Base-by-base conservation (phyloP, 2,888 invertebrate species). In the Limnephilus rhombicus region DNA sequence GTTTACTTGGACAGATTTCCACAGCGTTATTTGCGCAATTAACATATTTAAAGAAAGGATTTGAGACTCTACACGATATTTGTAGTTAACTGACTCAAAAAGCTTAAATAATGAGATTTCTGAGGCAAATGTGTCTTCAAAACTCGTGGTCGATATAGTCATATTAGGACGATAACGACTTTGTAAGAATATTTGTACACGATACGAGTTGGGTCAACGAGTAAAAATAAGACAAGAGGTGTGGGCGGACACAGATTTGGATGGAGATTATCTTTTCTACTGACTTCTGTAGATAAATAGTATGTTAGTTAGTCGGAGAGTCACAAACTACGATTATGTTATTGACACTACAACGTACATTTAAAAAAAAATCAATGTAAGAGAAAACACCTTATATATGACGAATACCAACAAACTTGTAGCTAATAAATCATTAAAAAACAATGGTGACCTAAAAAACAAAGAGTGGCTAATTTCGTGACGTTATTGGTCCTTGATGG, bases 11-110 rank as follows among this genome's bases (percentile, higher is more conserved):
- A 29, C 49, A 37, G 49, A 86, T 86, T 86, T 86, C 15, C 11
- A 49, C n/a, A 86, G 37, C 49, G 49, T 45, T 49, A 86, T 49
- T 86, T 49, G 45, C 86, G 37, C 83, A 82, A n/a, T 68, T 11
- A 9, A 68, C 24, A 68, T 68, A 9, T n/a, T 68, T 68, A 68
- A 68, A 68, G 24, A 7, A 24, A 68, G 0, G 9, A 24, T 24
- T 68, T n/a, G 24, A 15, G 53, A 1, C 0, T 41, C 15, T 9
- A n/a, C 7, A 68, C 18, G 24, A 68, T n/a, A n/a, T n/a, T 68
- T 9, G 7, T 24, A n/a, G 24, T 9, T 53, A 5, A 2, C 24
- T 68, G 5, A 68, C 24, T 68, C n/a, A n/a, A 9, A 9, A 24
- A 68, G 9, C 18, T 49, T 11, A 15, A 49, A 18, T 0, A 24